phyloP scores from a whole-genome alignment of 2,888 invertebrate genomes.

The Rotaria sp. region DNA sequence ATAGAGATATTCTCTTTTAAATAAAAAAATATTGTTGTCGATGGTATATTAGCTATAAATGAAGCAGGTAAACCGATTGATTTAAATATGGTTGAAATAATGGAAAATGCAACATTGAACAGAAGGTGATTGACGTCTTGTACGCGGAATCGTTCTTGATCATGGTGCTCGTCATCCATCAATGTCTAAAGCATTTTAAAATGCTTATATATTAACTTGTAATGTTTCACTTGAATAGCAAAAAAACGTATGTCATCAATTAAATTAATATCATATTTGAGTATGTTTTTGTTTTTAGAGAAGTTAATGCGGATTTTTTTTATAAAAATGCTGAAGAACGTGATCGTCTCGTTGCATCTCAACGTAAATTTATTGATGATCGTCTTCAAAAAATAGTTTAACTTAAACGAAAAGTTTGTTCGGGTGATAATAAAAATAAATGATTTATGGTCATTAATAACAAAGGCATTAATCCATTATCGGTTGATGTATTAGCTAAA shows the following conservation, averaged over 20 bases:
- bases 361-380: constrained; percentile 88
- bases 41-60: constrained; percentile 76
- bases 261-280: no score
- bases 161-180: constrained; percentile 96
- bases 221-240: constrained; percentile 98
- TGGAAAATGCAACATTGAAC: constrained; percentile 82
- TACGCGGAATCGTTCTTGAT: constrained; percentile 82
- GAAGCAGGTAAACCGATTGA: constrained; percentile 62
- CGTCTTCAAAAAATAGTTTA: constrained; percentile 84
- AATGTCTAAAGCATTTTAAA: constrained; percentile 86
- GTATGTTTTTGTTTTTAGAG: constrained; percentile 54
- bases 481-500: constrained; percentile 85
- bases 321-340: constrained; percentile 94
- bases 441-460: constrained; percentile 91
- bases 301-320: constrained; percentile 90
- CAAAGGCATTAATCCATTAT: constrained; percentile 95
- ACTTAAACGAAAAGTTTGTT: constrained; percentile 81
- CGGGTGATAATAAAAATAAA: constrained; percentile 70
- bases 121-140: constrained; percentile 60
- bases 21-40: constrained; percentile 65
- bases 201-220: constrained; percentile 89
- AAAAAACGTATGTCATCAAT: constrained; percentile 82
- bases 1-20: constrained; percentile 57
- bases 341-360: constrained; percentile 84
- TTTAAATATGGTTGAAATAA: constrained; percentile 93